Conservation (phyloP, 2,888 invertebrate species). For the Euclidia mi region DNA sequence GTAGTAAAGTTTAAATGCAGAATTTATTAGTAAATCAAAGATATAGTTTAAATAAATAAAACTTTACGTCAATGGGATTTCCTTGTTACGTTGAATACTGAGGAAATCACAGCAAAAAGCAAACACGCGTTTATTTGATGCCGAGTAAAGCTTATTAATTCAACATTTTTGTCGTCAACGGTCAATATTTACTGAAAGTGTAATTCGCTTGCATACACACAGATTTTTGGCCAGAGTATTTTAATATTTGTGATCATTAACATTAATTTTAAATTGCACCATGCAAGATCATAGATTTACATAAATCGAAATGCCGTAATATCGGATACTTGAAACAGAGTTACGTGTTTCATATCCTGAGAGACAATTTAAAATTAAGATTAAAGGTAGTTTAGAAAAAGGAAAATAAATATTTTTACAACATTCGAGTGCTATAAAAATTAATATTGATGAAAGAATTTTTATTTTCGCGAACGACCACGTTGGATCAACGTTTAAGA, state of each 20-base stretch:
- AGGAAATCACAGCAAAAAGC: conserved; percentile 1
- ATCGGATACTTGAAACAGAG: too few relatives aligned
- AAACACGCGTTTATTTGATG: neutral
- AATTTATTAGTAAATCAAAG: too few relatives aligned
- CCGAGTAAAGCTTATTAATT: conserved; percentile 27
- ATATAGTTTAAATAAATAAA: too few relatives aligned
- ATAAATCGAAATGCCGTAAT: too few relatives aligned
- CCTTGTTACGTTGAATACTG: neutral
- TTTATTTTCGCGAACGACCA: conserved; percentile 29
- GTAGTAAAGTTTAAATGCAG: too few relatives aligned
- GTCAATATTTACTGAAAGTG: conserved; percentile 39
- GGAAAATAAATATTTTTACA: conserved; percentile 42
- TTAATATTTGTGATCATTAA: too few relatives aligned
- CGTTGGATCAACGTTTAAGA: conserved; percentile 25
- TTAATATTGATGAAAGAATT: conserved; percentile 43
- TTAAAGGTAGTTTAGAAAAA: conserved; percentile 42
- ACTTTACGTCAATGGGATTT: neutral
- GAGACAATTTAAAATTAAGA: too few relatives aligned
- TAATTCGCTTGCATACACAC: conserved; percentile 16
- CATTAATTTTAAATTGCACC: too few relatives aligned
- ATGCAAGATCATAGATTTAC: too few relatives aligned
- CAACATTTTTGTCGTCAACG: conserved; percentile 32
- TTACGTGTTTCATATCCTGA: too few relatives aligned
- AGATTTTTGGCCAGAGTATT: conserved; percentile 24
- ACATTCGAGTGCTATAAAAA: conserved; percentile 32